Evolutionary conservation across 1,140 invertebrate species (phyloP).

Genomic region (Harlomillsia oculata): DNA sequence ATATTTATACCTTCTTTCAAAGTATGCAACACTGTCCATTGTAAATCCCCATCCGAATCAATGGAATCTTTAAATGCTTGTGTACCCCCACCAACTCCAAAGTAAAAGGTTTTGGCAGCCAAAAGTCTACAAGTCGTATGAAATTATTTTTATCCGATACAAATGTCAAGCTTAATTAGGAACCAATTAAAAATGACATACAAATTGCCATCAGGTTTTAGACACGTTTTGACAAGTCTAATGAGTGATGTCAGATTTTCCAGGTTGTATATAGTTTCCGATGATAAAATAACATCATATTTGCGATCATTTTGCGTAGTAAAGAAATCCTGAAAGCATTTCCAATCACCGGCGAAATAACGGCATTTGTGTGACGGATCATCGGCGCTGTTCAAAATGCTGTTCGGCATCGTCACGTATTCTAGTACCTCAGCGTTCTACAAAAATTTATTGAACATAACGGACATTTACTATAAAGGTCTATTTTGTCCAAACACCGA

Average conservation of each 20-base stretch:
- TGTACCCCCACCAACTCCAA: constrained; percentile 76
- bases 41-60: constrained; percentile 46
- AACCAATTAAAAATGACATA: constrained; percentile 34
- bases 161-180: background rate
- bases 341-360: constrained; percentile 76
- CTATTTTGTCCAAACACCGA: background rate
- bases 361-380: constrained; percentile 43
- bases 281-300: constrained; percentile 75
- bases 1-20: constrained; percentile 48
- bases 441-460: constrained; percentile 18
- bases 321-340: constrained; percentile 45
- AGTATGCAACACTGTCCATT: constrained; percentile 49
- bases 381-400: constrained; percentile 54
- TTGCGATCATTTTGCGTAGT: constrained; percentile 40
- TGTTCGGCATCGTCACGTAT: constrained; percentile 65
- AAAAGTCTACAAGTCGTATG: constrained; percentile 46
- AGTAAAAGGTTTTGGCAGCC: constrained; percentile 78
- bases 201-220: constrained; percentile 57
- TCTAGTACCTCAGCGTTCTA: constrained; percentile 69
- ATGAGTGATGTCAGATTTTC: constrained; percentile 65
- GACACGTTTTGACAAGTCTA: constrained; percentile 52
- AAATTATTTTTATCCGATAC: background rate
- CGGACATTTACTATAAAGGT: background rate
- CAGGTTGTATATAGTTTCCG: constrained; percentile 83
- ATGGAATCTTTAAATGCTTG: constrained; percentile 48